Base-by-base conservation (phyloP, 2,888 invertebrate species). In the Apeira syringaria region DNA sequence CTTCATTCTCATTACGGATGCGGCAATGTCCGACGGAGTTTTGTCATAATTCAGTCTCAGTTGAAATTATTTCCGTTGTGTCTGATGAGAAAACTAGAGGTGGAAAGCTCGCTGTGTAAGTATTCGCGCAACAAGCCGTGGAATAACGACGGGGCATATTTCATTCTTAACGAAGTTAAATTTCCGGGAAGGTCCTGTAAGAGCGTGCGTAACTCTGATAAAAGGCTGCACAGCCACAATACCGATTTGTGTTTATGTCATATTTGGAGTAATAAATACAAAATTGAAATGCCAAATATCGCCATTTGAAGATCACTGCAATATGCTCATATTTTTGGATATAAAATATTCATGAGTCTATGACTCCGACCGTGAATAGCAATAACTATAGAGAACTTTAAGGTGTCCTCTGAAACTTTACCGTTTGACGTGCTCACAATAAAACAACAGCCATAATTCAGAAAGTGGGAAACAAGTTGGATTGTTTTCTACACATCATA, bases 101-200 rank as follows among this genome's bases (percentile, higher is more conserved):
- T 82, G 76, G 84, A 33, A 34, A 82, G 74, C 82, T 81, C 74
- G 74, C 77, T 81, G 83, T 82, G 86, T 84, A 86, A 84, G 84
- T 82, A 78, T 84, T 80, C 82, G 82, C 76, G 84, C 83, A 87
- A 86, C 87, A 86, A 86, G 81, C 84, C 84, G 80, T 80, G 79
- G 82, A 80, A 80, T 86, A 86, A 86, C 87, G 87, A 78, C 75
- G 80, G 80, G 80, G 75, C 84, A 87, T 88, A 87, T 87, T 87
- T 88, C 87, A 87, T 86, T 85, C 87, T 87, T 88, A 87, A 87
- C 86, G 85, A 88, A 87, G 85, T 87, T 84, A 87, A 87, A 87
- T 88, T 88, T 88, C 85, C 87, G 83, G 82, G 74, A 74, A 74
- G 79, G 78, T 74, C 77, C 81, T 80, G 75, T 77, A 77, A 76